Conservation (phyloP, 2,113 vertebrate genomes). For the Stigmatopora nigra region DNA sequence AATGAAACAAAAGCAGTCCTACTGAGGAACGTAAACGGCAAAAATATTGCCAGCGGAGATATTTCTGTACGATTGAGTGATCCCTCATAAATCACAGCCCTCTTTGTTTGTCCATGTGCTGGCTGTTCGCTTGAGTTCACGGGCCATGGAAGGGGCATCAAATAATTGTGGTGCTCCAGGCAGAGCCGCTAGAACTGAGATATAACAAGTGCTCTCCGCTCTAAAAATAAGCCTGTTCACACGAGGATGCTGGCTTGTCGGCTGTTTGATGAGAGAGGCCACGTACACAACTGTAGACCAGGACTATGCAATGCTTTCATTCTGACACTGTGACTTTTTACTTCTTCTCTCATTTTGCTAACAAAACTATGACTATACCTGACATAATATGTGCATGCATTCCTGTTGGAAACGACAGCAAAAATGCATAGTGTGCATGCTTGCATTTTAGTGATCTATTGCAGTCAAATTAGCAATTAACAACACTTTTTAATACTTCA, state of each 20-base stretch:
- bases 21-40: slow-evolving; percentile 6
- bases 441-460: slow-evolving; percentile 23
- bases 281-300: slow-evolving; percentile 13
- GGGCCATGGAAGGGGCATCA: slow-evolving; percentile 49
- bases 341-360: background rate
- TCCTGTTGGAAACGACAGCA: background rate
- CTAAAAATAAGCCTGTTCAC: slow-evolving; percentile 68
- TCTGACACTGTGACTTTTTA: slow-evolving; percentile 10
- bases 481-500: slow-evolving; percentile 66
- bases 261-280: slow-evolving; percentile 46
- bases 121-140: slow-evolving; percentile 51
- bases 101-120: slow-evolving; percentile 55
- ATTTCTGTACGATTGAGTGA: slow-evolving; percentile 31
- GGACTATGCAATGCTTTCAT: slow-evolving; percentile 22
- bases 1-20: slow-evolving; percentile 1
- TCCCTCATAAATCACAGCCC: slow-evolving; percentile 51
- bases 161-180: slow-evolving; percentile 61
- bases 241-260: slow-evolving; percentile 58
- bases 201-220: slow-evolving; percentile 66
- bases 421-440: background rate
- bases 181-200: slow-evolving; percentile 59
- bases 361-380: background rate
- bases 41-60: slow-evolving; percentile 20
- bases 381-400: background rate
- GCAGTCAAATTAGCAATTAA: slow-evolving; percentile 62